Base-by-base conservation (phyloP, 2,888 invertebrate genomes). In the Caenorhabditis sp. region DNA sequence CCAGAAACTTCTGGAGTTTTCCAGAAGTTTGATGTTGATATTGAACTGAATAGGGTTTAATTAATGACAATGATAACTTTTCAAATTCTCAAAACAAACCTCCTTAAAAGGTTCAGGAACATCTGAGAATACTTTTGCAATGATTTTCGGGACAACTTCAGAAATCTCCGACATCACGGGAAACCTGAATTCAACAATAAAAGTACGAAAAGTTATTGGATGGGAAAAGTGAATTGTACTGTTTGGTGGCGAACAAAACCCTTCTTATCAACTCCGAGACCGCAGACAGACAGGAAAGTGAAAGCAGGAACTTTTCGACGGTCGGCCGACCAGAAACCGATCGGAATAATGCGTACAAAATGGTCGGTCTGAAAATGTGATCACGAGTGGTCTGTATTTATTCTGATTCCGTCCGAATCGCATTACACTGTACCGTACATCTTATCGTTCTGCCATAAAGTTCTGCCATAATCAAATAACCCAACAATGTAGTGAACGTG, bases 1-100 rank as follows among this genome's bases (percentile, higher is more conserved):
- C 73, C 73, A 73, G 59, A 73, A 73, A 35, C 73, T 73, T 53
- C 73, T 43, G 0, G 73, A 58, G 30, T 65, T 73, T 39, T 73
- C 65, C 13, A 73, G 45, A 11, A 22, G 37, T 27, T 59, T 52
- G 1, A 70, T 61, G 5, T 17, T 48, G 9, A 70, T 59, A 37
- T 70, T 43, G 11, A 70, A 45, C 70, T 59, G 39, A 11, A 65
- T 13, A 7, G 11, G 13, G 2, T 35, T 30, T 30, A 5, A 30
- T 9, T 9, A 7, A 9, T 35, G 35, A 35, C 9, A 35, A 9
- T 35, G 6, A 30, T 30, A 7, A 7, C 9, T 9, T 9, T 30
- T 30, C 11, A 35, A 35, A 35, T 26, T 56, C 15, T 9, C 7
- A 1, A 48, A 9, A 35, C 63, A 7, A n/a, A 66, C 66, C n/a